Conservation (phyloP, 2,113 vertebrate species). For the Riparia riparia region DNA sequence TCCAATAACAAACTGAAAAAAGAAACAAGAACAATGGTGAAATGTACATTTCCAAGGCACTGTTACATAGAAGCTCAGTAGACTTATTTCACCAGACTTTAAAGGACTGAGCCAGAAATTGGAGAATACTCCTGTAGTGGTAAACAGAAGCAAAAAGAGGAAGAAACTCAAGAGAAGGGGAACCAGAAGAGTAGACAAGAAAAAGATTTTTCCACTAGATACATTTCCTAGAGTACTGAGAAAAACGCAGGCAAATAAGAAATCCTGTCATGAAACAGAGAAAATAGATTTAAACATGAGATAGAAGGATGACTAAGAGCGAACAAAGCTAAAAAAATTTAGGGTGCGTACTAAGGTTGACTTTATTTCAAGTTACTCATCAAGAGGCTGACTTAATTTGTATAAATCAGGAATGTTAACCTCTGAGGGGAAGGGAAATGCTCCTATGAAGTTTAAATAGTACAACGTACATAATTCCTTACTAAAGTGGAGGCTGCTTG, state of each 20-base stretch:
- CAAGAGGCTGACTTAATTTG: background rate
- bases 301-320: background rate
- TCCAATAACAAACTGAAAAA: conserved; percentile 85
- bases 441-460: background rate
- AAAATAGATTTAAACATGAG: background rate
- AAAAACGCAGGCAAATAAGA: background rate
- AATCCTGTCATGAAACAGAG: background rate
- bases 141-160: background rate
- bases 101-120: background rate
- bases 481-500: background rate
- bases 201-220: background rate
- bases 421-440: rapidly evolving
- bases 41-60: background rate
- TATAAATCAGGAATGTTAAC: background rate
- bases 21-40: background rate
- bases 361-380: background rate
- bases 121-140: background rate
- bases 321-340: background rate
- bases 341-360: background rate
- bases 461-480: background rate
- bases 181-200: background rate
- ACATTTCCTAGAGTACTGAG: background rate
- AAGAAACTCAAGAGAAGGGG: background rate
- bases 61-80: background rate
- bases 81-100: background rate